Base-by-base conservation (phyloP, 2,797 vertebrate genomes). In the Helostoma temminkii region DNA sequence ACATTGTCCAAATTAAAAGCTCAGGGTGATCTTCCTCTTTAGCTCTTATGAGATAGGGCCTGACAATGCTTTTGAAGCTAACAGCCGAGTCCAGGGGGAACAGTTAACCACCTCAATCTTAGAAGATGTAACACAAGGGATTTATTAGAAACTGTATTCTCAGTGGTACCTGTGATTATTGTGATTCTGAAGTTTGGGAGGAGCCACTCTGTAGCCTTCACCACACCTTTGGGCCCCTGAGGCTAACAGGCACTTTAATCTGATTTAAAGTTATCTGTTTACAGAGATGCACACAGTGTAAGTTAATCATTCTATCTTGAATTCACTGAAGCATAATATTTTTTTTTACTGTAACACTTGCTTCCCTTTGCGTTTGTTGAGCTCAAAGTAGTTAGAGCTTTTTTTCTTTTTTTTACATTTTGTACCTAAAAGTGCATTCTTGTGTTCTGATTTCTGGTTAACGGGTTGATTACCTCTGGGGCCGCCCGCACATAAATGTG, bases 241-340 rank as follows among this genome's bases (percentile, higher is more conserved):
- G 68, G 68, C 56, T 28, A 39, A 59, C 39, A 43, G 55, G 46
- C 49, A 60, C 75, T 82, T 82, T 42, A 59, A 60, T 74, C 50
- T 66, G 69, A 85, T 81, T 88, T 84, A 64, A 76, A 87, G 79
- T 66, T 0, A 66, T 83, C 74, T 88, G 66, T 73, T 75, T 57
- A 66, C 69, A 82, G 65, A 81, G 25, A 83, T 26, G 21, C n/a
- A 55, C 66, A 36, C 58, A 41, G 55, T 19, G 64, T 42, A 49
- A 76, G 55, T 69, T 80, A 83, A 83, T 87, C 66, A 73, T 50
- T 62, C 61, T 77, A 66, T 60, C 60, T 71, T 43, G 34, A 78
- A 76, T 57, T 59, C 77, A 74, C 59, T 19, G 5, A 65, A 60
- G 77, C 54, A 82, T 82, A 80, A 70, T 16, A 15, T 7, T 22